Base-by-base conservation (phyloP, 2,888 invertebrate genomes). In the Cosmia pyralina region DNA sequence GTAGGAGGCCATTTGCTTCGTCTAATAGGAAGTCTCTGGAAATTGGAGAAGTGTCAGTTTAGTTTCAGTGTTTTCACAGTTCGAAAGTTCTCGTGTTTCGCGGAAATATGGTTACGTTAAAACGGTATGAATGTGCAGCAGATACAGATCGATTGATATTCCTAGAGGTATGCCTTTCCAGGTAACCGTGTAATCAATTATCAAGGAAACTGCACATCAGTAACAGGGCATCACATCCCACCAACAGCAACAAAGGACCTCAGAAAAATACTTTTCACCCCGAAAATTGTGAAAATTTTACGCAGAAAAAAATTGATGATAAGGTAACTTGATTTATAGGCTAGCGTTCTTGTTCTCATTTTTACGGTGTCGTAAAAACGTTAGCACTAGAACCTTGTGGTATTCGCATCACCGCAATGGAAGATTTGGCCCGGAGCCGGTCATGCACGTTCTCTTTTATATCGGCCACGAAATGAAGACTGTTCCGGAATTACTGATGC, bases 1-100 rank as follows among this genome's bases (percentile, higher is more conserved):
- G 99, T 90, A 99, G 96, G 63, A 99, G 97, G 88, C 99, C 99
- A 94, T 99, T 99, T 78, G 99, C 98, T 96, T 99, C 99, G 94
- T 99, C 99, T 94, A 99, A 96, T 83, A 99, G 97, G 96, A 99
- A 99, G 96, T 99, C 99, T 96, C 99, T 96, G 95, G 77, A 95
- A 96, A 76, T 69, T 67, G 65, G 62, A 72, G 71, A 76, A 68
- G 46, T 69, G 0, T 48, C 3, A 13, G 19, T n/a, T 80, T 69
- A 82, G 28, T 55, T 6, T 10, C 0, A 34, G n/a, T 48, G 59
- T 28, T 55, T 52, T n/a, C n/a, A 34, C 15, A 28, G 57, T n/a
- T 41, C 46, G 38, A 38, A 53, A 15, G 55, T 57, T 7, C 22
- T 19, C 15, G 2, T 17, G 19, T 22, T 73, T 65, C n/a, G 52